Evolutionary conservation across 2,797 vertebrate species (phyloP).

Genomic region (Enteromius trimaculatus): DNA sequence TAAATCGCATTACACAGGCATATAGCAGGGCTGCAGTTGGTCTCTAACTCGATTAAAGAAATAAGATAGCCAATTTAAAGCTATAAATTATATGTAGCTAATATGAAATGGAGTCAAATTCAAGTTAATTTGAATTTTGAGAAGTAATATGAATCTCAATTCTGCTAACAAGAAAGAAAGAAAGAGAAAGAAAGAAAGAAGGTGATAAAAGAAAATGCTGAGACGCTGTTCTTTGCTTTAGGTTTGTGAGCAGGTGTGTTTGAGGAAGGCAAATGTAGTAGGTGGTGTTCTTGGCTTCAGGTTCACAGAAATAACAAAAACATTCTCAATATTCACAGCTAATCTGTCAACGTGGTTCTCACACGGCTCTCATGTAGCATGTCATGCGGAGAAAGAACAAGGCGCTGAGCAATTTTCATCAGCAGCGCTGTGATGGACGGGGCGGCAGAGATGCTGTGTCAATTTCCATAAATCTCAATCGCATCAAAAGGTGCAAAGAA

Average conservation of each 20-base stretch:
- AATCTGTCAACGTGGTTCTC: background rate
- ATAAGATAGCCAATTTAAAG: slow-evolving; percentile 18
- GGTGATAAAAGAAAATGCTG: background rate
- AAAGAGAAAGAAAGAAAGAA: too few relatives aligned
- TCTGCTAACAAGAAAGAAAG: background rate
- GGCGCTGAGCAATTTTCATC: slow-evolving; percentile 1
- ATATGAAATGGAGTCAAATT: slow-evolving; percentile 28
- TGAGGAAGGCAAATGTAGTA: background rate
- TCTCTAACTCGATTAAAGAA: slow-evolving; percentile 32
- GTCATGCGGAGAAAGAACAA: slow-evolving; percentile 12
- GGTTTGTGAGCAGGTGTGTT: slow-evolving; percentile 13
- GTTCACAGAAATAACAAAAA: slow-evolving; percentile 11
- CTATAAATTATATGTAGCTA: slow-evolving; percentile 31
- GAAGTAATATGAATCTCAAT: slow-evolving; percentile 19
- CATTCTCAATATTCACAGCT: slow-evolving; percentile 8
- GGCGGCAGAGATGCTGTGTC: background rate
- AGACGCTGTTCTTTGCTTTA: background rate
- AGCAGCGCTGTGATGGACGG: background rate
- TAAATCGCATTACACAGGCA: slow-evolving; percentile 40
- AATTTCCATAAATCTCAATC: slow-evolving; percentile 29
- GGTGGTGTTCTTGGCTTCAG: background rate
- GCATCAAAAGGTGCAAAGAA: background rate
- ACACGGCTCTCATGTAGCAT: background rate
- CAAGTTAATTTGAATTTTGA: slow-evolving; percentile 27
- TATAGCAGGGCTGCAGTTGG: too few relatives aligned